These are phyloP conservation scores for Holacanthella duospinosa DNA, from an alignment of 2,888 invertebrate species.

Conservation along the genomic window DNA sequence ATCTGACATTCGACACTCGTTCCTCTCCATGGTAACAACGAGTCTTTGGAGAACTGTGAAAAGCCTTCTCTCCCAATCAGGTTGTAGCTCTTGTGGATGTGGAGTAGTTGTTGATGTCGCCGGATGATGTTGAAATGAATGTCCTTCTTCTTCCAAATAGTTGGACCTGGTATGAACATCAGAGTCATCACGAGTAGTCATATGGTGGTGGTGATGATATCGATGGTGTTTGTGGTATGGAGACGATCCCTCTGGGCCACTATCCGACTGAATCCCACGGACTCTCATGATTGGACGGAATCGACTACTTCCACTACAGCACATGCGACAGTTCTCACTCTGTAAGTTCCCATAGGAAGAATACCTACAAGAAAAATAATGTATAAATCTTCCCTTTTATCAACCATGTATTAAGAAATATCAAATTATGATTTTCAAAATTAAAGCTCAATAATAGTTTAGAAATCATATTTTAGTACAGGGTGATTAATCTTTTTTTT, in stretches of 20 bases:
- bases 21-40: slow-evolving; percentile 47
- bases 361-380: slow-evolving; percentile 1
- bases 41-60: slow-evolving; percentile 45
- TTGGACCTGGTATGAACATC: slow-evolving; percentile 17
- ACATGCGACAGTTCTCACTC: slow-evolving; percentile 5
- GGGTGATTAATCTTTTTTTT: too few species aligned
- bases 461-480: too few species aligned
- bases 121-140: neutral
- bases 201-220: neutral
- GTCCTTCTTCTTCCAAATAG: neutral
- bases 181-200: slow-evolving; percentile 19
- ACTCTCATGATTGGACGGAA: slow-evolving; percentile 32
- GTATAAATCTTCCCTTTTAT: neutral
- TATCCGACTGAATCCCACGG: slow-evolving; percentile 23
- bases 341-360: slow-evolving; percentile 21
- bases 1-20: slow-evolving; percentile 46
- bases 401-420: neutral
- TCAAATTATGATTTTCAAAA: too few species aligned
- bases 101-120: neutral
- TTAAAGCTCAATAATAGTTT: too few species aligned
- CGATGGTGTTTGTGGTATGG: slow-evolving; percentile 7
- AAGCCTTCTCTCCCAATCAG: slow-evolving; percentile 43
- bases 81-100: neutral
- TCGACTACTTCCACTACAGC: slow-evolving; percentile 11
- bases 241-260: slow-evolving; percentile 9